These are phyloP conservation scores for Hafferia zeledoni DNA, from an alignment of 2,797 vertebrate genomes.

Conservation along the genomic window DNA sequence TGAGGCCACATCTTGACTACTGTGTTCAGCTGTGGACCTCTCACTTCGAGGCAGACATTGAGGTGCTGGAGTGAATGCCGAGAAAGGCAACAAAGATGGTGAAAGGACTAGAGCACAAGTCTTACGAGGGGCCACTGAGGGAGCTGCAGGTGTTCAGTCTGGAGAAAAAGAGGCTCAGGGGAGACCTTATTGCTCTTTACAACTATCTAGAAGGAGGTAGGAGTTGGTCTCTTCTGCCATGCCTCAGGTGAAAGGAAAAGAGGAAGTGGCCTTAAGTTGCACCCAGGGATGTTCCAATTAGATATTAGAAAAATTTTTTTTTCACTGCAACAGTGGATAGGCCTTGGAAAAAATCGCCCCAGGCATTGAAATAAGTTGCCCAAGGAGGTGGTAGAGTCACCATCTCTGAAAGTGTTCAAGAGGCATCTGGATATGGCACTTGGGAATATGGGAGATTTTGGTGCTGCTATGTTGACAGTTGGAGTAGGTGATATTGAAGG, in stretches of 20 bases:
- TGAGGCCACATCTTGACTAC: not conserved
- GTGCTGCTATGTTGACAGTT: not conserved
- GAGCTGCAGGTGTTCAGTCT: not conserved
- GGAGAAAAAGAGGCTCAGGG: not conserved
- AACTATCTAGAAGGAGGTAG: not conserved
- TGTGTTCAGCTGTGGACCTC: not conserved
- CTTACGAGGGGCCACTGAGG: not conserved
- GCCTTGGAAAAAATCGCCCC: not conserved
- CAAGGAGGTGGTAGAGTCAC: too few relatives aligned
- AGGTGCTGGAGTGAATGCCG: not conserved
- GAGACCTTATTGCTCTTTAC: not conserved
- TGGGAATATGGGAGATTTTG: not conserved
- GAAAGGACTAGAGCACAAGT: not conserved
- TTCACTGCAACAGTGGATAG: not conserved
- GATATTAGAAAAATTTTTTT: not conserved
- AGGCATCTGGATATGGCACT: not conserved
- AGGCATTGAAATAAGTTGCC: not conserved
- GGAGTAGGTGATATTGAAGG: not conserved
- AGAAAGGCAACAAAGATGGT: not conserved
- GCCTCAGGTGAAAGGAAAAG: not conserved
- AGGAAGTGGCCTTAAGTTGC: not conserved
- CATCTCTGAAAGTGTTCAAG: not conserved
- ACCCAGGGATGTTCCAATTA: not conserved
- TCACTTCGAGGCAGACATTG: not conserved
- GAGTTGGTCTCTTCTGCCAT: not conserved